Conservation (phyloP, 2,113 vertebrate genomes). For the Serilophus lunatus region DNA sequence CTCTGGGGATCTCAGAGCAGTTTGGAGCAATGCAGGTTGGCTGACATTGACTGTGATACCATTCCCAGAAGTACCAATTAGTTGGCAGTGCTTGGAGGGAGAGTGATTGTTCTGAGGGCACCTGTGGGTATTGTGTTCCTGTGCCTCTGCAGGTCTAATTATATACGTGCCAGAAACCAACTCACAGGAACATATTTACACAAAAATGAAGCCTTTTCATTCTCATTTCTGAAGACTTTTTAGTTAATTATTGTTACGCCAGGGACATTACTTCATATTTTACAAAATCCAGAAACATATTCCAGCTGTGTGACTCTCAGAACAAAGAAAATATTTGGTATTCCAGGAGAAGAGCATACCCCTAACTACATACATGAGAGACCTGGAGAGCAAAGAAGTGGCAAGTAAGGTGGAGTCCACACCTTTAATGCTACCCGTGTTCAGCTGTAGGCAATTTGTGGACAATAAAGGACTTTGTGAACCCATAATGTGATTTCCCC, state of each 20-base stretch:
- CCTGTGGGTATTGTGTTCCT: conserved; percentile 46
- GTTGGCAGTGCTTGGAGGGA: conserved; percentile 45
- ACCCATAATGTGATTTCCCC: neutral
- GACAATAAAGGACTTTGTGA: neutral
- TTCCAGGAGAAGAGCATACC: neutral
- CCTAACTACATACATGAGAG: neutral
- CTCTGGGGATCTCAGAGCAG: conserved; percentile 31
- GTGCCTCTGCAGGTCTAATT: conserved; percentile 28
- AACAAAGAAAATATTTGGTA: conserved; percentile 16
- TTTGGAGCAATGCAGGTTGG: conserved; percentile 26
- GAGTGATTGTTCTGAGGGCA: conserved; percentile 56
- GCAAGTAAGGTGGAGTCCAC: neutral
- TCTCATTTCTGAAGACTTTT: conserved; percentile 36
- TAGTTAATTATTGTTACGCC: conserved; percentile 29
- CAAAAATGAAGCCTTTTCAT: neutral
- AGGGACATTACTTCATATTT: neutral
- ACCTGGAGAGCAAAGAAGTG: neutral
- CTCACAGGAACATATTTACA: conserved; percentile 44
- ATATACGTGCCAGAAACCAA: neutral
- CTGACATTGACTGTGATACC: conserved; percentile 47
- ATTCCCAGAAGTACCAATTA: conserved; percentile 70
- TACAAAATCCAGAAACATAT: neutral
- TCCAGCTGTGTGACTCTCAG: neutral
- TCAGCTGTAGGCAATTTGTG: conserved; percentile 20
- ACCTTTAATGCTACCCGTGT: conserved; percentile 12